Base-by-base conservation (phyloP, 2,113 vertebrate species). In the Chrysemys picta region DNA sequence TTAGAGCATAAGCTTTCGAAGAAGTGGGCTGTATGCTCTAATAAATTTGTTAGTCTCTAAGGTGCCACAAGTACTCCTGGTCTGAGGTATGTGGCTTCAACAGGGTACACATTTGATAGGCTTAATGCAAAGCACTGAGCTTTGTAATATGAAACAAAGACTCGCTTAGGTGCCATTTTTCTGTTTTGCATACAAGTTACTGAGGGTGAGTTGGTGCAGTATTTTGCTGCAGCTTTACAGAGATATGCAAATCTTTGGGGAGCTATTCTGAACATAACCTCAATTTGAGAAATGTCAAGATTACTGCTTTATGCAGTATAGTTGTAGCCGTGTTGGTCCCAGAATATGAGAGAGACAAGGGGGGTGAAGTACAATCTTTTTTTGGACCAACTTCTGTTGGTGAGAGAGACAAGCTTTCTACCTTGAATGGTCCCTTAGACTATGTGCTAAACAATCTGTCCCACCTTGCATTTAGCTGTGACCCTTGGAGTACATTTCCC, bases 91-190 rank as follows among this genome's bases (percentile, higher is more conserved):
- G 85, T 92, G 35, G n/a, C 82, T 95, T 92, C 89, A 96, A 82
- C 8, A 17, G 21, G 25, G 79, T 87, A 38, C 87, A 88, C 93
- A 90, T n/a, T 62, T 54, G 91, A 83, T 78, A 95, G 87, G 79
- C 93, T 79, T 11, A 85, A 53, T 62, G 57, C 75, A 83, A 92
- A 93, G 90, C 81, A 10, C 42, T 27, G 75, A 47, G 42, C 38
- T 76, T 76, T 47, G 85, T 86, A 94, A 45, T 84, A 94, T 80
- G 82, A 95, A 96, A 92, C 78, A 14, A 56, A 62, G 27, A 54
- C 14, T 45, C 11, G 52, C 54, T 54, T 29, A 25, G 93, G 79
- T 31, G 85, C 91, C 93, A 72, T 76, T 80, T 57, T 14, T 80
- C 56, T 62, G 35, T 31, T 21, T 92, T 91, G 81, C 53, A 21